Evolutionary conservation across 2,888 invertebrate genomes (phyloP).

Genomic region (Drosophila basisetae): DNA sequence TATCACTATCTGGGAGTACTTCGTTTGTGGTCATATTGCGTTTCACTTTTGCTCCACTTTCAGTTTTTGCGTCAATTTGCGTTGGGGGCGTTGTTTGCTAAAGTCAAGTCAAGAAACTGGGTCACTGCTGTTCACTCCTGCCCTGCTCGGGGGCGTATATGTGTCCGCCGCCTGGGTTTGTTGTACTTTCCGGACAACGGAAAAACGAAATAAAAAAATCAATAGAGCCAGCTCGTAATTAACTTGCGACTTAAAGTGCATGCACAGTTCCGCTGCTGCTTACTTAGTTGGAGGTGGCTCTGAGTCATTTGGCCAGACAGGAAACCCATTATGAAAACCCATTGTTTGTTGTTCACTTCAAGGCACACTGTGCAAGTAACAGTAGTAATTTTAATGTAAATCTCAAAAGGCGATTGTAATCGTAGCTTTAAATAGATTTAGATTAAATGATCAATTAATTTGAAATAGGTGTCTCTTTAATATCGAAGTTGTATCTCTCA

Average conservation of each 20-base stretch:
- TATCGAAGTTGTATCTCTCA: not conserved
- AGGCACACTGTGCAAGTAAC: not conserved
- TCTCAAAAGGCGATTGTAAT: not conserved
- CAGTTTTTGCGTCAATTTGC: slow-evolving; percentile 66
- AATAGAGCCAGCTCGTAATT: slow-evolving; percentile 67
- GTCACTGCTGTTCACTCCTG: slow-evolving; percentile 60
- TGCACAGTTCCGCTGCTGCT: slow-evolving; percentile 43
- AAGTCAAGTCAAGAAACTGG: slow-evolving; percentile 58
- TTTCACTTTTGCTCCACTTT: slow-evolving; percentile 83
- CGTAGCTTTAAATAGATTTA: not conserved
- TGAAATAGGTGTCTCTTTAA: not conserved
- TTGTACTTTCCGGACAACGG: slow-evolving; percentile 54
- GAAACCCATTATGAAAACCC: slow-evolving; percentile 31
- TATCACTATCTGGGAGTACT: slow-evolving; percentile 19
- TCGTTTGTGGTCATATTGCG: slow-evolving; percentile 82
- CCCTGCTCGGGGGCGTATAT: slow-evolving; percentile 39
- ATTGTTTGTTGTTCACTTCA: slow-evolving; percentile 10
- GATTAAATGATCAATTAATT: not conserved
- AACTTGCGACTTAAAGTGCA: slow-evolving; percentile 61
- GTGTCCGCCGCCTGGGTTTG: slow-evolving; percentile 47
- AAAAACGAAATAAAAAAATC: slow-evolving; percentile 50
- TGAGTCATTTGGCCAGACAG: slow-evolving; percentile 23
- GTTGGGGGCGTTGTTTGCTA: slow-evolving; percentile 69
- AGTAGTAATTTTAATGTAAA: not conserved
- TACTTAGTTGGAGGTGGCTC: slow-evolving; percentile 14